Evolutionary conservation across 1,140 invertebrate genomes (phyloP), one percentile per base, ranked within the genome.

Genomic region (Meteorus sp.): DNA sequence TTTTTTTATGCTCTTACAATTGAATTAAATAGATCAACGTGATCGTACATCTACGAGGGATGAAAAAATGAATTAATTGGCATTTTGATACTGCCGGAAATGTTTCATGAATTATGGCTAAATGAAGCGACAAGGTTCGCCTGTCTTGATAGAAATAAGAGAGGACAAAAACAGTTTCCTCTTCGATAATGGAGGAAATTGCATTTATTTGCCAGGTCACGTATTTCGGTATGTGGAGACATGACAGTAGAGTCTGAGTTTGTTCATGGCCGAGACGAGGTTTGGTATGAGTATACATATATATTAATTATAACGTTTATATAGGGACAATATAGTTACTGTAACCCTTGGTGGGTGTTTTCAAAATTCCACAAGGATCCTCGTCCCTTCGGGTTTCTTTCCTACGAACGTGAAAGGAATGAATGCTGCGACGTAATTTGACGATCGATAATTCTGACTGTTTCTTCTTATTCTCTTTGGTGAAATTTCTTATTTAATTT

Each of bases 121-220:
- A 5, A 29, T 29, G n/a, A 29, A 5, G 27, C 27, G 4, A 29
- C 27, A 9, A 5, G 27, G 27, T n/a, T n/a, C n/a, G 27, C 4
- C 4, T 5, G 27, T 29, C 27, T 29, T 29, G 27, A 29, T 29
- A 29, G 27, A 29, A 23, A 27, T 27, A 29, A 25, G 27, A 29
- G 23, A 20, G 27, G 9, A n/a, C 13, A 48, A 33, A 58, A 63
- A 66, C 56, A 64, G 64, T 64, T 15, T 60, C 50, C 22, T 45
- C 58, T 56, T 59, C 35, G 50, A 64, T 51, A 53, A 59, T 61
- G n/a, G n/a, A n/a, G n/a, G 59, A 56, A 3, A 43, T 58, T 22
- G 48, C 39, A 35, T 45, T 73, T 70, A 54, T 66, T 48, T 60
- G 62, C 60, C 70, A 45, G 58, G 64, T 72, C 70, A 73, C 69